These are phyloP conservation scores for Psophia crepitans DNA, from an alignment of 2,113 vertebrate genomes.

Conservation along the genomic window DNA sequence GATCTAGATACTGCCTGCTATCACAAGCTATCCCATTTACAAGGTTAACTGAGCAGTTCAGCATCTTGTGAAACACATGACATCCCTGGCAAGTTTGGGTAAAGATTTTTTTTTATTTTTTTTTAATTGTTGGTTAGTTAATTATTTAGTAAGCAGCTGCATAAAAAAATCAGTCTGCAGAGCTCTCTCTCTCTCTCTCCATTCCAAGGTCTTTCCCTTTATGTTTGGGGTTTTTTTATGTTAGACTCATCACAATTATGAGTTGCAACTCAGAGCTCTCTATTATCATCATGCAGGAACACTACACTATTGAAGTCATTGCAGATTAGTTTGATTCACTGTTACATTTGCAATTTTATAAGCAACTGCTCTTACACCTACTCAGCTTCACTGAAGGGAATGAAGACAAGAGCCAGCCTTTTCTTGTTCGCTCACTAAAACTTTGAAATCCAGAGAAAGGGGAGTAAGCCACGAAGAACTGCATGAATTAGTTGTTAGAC, in stretches of 20 bases:
- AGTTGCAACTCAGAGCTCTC: background rate
- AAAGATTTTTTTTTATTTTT: background rate
- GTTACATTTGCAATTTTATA: background rate
- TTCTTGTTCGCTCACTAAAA: background rate
- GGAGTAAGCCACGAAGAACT: background rate
- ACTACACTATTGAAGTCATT: background rate
- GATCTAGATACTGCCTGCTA: background rate
- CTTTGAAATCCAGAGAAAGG: background rate
- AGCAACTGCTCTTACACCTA: background rate
- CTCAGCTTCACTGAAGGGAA: background rate
- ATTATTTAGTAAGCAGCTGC: background rate
- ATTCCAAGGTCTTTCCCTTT: background rate
- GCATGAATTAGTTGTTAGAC: background rate
- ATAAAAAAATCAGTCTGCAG: background rate
- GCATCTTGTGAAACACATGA: background rate
- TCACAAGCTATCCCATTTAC: background rate
- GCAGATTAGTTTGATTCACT: background rate
- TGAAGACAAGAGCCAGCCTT: background rate
- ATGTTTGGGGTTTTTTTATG: background rate
- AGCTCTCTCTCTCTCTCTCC: background rate
- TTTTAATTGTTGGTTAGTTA: background rate
- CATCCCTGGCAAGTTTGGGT: background rate
- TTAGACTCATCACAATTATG: background rate
- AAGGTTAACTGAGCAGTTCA: background rate
- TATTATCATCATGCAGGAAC: background rate